A percentile compares a stretch with the other conserved stretches of the same genome.
Conservation (phyloP, 2,797 vertebrate species). For the Sylvilagus floridanus region DNA sequence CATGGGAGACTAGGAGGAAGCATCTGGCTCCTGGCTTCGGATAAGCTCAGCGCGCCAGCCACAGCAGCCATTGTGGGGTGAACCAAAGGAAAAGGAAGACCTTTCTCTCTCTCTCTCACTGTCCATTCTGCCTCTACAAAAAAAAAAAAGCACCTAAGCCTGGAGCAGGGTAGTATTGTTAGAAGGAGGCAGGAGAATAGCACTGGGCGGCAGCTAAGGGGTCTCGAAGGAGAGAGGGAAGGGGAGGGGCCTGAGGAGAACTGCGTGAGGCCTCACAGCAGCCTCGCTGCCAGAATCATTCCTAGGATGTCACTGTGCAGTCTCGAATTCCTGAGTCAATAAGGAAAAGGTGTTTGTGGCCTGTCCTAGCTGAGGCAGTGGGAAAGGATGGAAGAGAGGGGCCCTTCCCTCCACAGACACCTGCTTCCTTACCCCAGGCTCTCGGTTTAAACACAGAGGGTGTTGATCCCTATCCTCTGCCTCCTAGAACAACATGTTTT, state of each 20-base stretch:
- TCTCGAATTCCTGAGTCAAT: constrained; percentile 20
- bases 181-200: not conserved
- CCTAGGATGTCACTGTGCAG: not conserved
- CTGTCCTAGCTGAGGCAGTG: not conserved
- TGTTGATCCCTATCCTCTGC: not conserved
- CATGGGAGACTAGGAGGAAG: too few relatives aligned
- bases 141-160: not conserved
- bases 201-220: not conserved
- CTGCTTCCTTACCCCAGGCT: not conserved
- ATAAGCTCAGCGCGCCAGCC: too few relatives aligned
- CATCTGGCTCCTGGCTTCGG: too few relatives aligned
- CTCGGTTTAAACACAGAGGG: not conserved
- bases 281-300: not conserved
- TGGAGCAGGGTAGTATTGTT: not conserved
- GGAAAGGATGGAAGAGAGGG: not conserved
- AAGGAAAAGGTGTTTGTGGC: not conserved
- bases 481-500: not conserved
- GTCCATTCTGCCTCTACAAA: too few relatives aligned
- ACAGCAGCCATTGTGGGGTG: too few relatives aligned
- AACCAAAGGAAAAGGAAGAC: too few relatives aligned
- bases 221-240: not conserved
- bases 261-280: not conserved
- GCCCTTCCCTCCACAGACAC: not conserved
- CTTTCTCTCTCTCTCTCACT: too few relatives aligned
- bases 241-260: not conserved